phyloP scores from a whole-genome alignment of 2,888 invertebrate genomes.

The Hipparchia sbordonii region DNA sequence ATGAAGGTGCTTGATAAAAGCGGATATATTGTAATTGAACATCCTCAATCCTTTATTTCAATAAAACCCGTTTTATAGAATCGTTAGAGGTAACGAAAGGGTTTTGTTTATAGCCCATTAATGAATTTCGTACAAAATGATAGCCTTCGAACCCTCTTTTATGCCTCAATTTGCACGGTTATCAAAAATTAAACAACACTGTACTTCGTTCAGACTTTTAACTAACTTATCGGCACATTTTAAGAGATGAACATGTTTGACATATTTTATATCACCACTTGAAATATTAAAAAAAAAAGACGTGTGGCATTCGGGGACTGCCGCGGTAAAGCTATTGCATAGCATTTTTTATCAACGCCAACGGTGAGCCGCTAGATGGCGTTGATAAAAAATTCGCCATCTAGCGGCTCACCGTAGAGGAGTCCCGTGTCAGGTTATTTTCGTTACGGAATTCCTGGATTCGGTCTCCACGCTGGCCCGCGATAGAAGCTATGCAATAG shows the following conservation, averaged over 20 bases:
- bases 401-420: too few relatives aligned
- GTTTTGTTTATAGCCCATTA: conserved; percentile 69
- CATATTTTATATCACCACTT: not conserved
- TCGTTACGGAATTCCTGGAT: too few relatives aligned
- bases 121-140: conserved; percentile 62
- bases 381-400: too few relatives aligned
- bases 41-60: conserved; percentile 41
- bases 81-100: conserved; percentile 51
- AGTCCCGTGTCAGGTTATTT: too few relatives aligned
- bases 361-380: too few relatives aligned
- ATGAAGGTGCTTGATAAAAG: too few relatives aligned
- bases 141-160: conserved; percentile 49
- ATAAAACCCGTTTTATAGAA: conserved; percentile 49
- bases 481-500: too few relatives aligned
- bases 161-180: conserved; percentile 58
- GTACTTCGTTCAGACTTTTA: conserved; percentile 31
- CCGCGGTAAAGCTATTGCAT: too few relatives aligned
- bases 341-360: too few relatives aligned
- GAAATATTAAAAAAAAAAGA: too few relatives aligned
- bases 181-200: conserved; percentile 22
- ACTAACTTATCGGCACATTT: not conserved
- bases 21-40: not conserved
- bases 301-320: too few relatives aligned
- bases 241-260: conserved; percentile 24
- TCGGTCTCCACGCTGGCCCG: too few relatives aligned